Conservation (phyloP, 2,797 vertebrate genomes). For the Scyliorhinus canicula region DNA sequence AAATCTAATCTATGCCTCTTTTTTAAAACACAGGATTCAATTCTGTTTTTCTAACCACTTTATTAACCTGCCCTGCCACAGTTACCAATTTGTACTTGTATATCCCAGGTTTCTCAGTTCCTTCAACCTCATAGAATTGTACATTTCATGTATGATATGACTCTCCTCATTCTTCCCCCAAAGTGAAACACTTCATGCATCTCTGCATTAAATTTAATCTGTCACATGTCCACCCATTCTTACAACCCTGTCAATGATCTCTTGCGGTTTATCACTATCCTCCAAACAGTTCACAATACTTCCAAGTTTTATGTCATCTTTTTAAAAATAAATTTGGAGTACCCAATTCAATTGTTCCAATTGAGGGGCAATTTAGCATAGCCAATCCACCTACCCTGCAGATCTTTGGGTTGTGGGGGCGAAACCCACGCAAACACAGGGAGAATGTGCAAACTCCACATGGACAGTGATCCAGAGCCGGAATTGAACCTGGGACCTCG, state of each 20-base stretch:
- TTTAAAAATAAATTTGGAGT: no score
- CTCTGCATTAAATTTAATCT: neutral
- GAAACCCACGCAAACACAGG: no score
- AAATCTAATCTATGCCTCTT: neutral
- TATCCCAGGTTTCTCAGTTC: neutral
- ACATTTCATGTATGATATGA: neutral
- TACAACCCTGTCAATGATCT: neutral
- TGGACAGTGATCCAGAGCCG: no score
- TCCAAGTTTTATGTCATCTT: neutral
- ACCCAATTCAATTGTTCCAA: no score
- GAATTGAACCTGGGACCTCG: no score
- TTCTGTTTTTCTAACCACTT: neutral
- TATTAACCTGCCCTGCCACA: neutral
- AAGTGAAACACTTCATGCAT: neutral
- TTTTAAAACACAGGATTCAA: neutral
- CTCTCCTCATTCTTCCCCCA: neutral
- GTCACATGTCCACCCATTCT: neutral
- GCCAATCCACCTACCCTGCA: no score
- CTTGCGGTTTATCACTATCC: neutral
- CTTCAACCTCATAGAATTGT: neutral
- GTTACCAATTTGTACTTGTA: neutral
- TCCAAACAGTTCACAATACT: neutral
- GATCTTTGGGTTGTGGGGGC: no score
- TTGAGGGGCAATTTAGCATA: no score
- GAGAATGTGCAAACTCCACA: no score